Evolutionary conservation across 2,113 vertebrate genomes (phyloP).

Genomic region (cattle (Bos taurus)): DNA sequence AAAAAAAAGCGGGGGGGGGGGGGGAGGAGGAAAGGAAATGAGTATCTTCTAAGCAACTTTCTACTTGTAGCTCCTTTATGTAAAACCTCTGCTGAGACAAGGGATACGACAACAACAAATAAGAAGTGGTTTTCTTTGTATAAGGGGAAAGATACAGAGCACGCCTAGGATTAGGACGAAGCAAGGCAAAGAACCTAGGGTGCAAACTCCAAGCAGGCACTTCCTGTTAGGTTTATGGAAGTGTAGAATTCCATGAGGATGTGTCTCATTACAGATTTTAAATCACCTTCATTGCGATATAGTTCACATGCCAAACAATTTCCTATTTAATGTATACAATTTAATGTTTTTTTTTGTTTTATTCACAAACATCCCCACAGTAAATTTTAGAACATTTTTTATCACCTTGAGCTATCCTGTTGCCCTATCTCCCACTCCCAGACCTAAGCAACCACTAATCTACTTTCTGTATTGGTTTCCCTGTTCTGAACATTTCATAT

Average conservation of each 20-base stretch:
- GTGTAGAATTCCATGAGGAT: background rate
- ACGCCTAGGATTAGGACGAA: background rate
- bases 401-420: background rate
- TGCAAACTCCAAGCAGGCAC: background rate
- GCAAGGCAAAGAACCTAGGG: background rate
- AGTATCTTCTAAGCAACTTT: background rate
- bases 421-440: background rate
- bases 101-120: background rate
- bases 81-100: background rate
- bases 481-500: background rate
- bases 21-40: background rate
- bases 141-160: background rate
- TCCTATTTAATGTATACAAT: background rate
- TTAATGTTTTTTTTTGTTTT: background rate
- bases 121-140: background rate
- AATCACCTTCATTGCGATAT: background rate
- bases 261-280: background rate
- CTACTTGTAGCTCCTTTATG: background rate
- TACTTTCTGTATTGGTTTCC: background rate
- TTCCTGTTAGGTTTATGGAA: background rate
- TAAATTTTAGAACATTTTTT: background rate
- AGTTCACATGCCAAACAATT: background rate
- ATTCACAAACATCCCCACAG: background rate
- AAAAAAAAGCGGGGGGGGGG: no score
- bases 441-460: background rate